These are phyloP conservation scores for Bergia puertoricense DNA, from an alignment of 92 coral and sea anemone species.

Conservation along the genomic window DNA sequence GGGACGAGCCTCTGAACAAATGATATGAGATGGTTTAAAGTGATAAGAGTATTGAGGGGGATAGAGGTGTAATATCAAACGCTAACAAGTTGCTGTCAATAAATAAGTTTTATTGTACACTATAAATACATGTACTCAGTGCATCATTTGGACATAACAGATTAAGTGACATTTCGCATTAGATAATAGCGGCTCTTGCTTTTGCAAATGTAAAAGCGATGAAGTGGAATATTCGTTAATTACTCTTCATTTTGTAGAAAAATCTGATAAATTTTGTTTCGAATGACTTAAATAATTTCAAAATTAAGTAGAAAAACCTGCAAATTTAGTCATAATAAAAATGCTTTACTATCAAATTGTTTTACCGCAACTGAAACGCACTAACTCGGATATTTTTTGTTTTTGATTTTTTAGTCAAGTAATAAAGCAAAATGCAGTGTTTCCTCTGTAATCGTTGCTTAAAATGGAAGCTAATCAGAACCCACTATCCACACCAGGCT, in stretches of 20 bases:
- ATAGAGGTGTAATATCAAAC: too few relatives aligned
- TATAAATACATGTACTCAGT: conserved; percentile 38
- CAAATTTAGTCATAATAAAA: conserved; percentile 18
- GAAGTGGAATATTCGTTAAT: neutral
- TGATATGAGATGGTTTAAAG: too few relatives aligned
- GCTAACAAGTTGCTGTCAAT: conserved; percentile 15
- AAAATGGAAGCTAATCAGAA: neutral
- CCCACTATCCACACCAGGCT: too few relatives aligned
- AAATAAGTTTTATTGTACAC: conserved; percentile 45
- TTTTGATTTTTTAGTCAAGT: neutral
- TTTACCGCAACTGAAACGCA: conserved; percentile 22
- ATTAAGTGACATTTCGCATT: conserved; percentile 4
- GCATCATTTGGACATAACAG: conserved; percentile 17
- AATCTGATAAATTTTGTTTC: conserved; percentile 12
- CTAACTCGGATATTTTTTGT: neutral
- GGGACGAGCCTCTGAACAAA: too few relatives aligned
- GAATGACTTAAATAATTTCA: conserved; percentile 8
- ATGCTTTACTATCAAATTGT: conserved; percentile 5
- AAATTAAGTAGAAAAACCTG: conserved; percentile 2
- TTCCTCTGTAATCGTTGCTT: neutral
- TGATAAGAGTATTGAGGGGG: too few relatives aligned
- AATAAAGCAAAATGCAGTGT: neutral
- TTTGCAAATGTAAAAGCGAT: conserved; percentile 1
- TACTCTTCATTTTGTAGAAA: conserved; percentile 13
- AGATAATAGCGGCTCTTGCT: conserved; percentile 8